A percentile compares a stretch with the other conserved stretches of the same genome.
These are phyloP conservation scores for Cremastobaeus sp. DNA, from an alignment of 2,888 invertebrate genomes.

Conservation along the genomic window DNA sequence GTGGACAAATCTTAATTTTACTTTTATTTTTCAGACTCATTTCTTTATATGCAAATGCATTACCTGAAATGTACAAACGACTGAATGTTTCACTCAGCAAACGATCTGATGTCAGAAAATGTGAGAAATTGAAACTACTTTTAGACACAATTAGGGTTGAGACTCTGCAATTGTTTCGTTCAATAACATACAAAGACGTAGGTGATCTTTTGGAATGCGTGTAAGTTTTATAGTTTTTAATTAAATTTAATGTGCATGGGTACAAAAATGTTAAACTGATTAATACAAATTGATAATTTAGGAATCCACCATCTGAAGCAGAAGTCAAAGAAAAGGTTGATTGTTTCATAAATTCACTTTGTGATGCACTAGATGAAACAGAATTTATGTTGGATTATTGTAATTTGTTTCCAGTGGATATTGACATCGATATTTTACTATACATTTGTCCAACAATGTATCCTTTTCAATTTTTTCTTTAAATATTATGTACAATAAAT, in stretches of 20 bases:
- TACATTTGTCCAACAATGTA: slow-evolving; percentile 84
- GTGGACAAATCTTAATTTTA: no score
- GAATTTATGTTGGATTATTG: slow-evolving; percentile 86
- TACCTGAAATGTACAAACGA: slow-evolving; percentile 85
- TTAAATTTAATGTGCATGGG: neutral
- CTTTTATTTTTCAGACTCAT: slow-evolving; percentile 82
- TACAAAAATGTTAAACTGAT: neutral
- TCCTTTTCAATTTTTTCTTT: slow-evolving; percentile 76
- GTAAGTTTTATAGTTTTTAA: slow-evolving; percentile 69
- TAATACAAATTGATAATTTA: slow-evolving; percentile 1
- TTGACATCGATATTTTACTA: slow-evolving; percentile 83
- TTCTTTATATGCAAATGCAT: slow-evolving; percentile 86
- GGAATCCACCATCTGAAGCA: slow-evolving; percentile 65
- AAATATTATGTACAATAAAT: neutral
- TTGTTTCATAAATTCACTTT: slow-evolving; percentile 78
- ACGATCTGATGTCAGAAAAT: slow-evolving; percentile 76
- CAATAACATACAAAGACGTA: slow-evolving; percentile 75
- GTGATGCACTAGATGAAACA: slow-evolving; percentile 80
- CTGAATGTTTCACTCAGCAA: slow-evolving; percentile 78
- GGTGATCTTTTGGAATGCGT: slow-evolving; percentile 68
- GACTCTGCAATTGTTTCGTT: slow-evolving; percentile 78
- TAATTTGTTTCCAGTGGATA: slow-evolving; percentile 82
- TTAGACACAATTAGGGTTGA: slow-evolving; percentile 80
- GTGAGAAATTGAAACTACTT: slow-evolving; percentile 77
- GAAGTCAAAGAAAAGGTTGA: slow-evolving; percentile 73